Evolutionary conservation across 1,140 invertebrate species (phyloP).

Genomic region (Drosophila murphyi): DNA sequence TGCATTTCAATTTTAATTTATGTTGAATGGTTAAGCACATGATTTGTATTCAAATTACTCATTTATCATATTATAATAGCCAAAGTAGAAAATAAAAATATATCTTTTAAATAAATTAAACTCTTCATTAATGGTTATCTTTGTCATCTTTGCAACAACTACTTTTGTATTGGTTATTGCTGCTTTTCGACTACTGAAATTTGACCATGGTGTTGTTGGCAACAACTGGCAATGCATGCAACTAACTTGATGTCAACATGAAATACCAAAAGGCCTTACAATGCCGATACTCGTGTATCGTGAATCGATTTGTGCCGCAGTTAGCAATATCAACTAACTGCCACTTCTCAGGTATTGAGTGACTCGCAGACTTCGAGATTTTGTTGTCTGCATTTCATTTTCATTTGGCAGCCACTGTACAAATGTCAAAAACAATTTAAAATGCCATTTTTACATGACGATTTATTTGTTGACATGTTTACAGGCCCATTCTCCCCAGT

Average conservation of each 20-base stretch:
- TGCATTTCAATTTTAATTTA: no score
- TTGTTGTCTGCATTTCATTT: constrained; percentile 77
- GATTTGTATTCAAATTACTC: no score
- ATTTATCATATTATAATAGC: no score
- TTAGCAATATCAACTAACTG: constrained; percentile 33
- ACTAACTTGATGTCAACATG: constrained; percentile 30
- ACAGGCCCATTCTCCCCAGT: constrained; percentile 43
- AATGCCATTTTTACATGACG: constrained; percentile 83
- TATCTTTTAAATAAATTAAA: no score
- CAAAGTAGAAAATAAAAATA: no score
- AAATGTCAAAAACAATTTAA: constrained; percentile 81
- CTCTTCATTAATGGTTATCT: no score
- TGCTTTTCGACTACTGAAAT: no score
- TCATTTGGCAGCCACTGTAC: constrained; percentile 77
- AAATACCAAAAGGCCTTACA: constrained; percentile 31
- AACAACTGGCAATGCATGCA: constrained; percentile 31
- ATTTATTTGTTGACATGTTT: constrained; percentile 82
- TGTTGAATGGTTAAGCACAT: no score
- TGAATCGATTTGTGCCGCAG: constrained; percentile 15
- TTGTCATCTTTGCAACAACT: no score
- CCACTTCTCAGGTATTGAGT: constrained; percentile 33
- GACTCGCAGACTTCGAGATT: constrained; percentile 44
- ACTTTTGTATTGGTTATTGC: no score
- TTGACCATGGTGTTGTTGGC: constrained; percentile 18
- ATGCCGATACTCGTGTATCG: constrained; percentile 20